phyloP scores from a whole-genome alignment of 2,797 vertebrate genomes.

The Garrulus glandarius region DNA sequence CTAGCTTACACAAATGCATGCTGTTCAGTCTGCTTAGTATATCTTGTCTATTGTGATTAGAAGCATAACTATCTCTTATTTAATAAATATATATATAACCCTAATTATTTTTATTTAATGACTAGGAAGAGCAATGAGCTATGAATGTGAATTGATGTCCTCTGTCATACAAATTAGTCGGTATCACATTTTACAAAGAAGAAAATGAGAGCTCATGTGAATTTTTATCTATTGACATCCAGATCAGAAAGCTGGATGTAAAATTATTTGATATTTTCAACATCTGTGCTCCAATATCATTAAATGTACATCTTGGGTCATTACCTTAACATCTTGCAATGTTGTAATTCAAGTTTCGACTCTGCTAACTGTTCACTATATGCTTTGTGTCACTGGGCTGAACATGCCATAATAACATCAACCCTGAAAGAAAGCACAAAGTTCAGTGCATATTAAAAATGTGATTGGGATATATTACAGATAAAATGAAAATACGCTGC shows the following conservation, averaged over 20 bases:
- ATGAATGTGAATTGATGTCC: neutral
- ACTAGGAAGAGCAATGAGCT: neutral
- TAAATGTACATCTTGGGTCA: neutral
- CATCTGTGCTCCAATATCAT: neutral
- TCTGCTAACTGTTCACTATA: neutral
- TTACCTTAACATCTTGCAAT: neutral
- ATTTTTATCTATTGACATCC: neutral
- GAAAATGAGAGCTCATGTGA: neutral
- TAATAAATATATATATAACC: neutral
- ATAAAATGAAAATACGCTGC: neutral
- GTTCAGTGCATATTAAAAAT: neutral
- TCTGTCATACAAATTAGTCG: neutral
- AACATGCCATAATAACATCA: neutral
- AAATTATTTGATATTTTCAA: neutral
- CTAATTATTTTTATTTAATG: neutral
- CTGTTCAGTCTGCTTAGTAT: neutral
- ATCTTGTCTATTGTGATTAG: neutral
- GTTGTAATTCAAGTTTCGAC: neutral
- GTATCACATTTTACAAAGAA: neutral
- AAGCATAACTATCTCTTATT: neutral
- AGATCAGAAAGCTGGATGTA: neutral
- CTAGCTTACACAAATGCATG: neutral
- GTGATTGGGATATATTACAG: neutral
- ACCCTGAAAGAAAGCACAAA: neutral
- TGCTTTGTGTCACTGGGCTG: neutral